Base-by-base conservation (phyloP, 2,888 invertebrate genomes). In the Abscondita cerata region DNA sequence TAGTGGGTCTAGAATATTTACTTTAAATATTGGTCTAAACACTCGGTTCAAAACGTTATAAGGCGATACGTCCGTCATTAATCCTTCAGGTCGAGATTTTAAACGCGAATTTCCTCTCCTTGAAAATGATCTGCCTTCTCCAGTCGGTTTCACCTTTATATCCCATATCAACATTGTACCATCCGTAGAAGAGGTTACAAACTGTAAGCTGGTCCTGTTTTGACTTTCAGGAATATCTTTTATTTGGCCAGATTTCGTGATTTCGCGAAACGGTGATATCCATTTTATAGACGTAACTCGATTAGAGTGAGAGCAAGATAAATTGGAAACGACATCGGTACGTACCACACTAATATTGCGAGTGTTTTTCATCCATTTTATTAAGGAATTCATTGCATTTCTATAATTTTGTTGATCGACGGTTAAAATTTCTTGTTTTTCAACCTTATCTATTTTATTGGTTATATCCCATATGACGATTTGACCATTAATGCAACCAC, bases 401-500 rank as follows among this genome's bases (percentile, higher is more conserved):
- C 85, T 82, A 76, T 90, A 88, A 68, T 83, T 87, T 70, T 85
- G 83, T 76, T 89, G 88, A 0, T 83, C 84, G 44, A 85, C 81
- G 15, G 88, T 88, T 12, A 89, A 73, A 9, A 87, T 83, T 74
- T 86, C 84, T 50, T 86, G 82, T 38, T 81, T 81, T 71, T 91
- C 90, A 1, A 88, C 83, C 20, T 40, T 16, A 82, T 65, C 84
- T 18, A 89, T 79, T 68, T 86, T 86, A 55, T 86, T 83, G 20
- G 84, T 84, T 59, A 90, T 80, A 75, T 90, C 89, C 91, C 91
- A 91, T 41, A 91, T 71, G 13, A 87, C 81, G 6, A 92, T 78
- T 83, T 90, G 87, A 1, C 92, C 92, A 75, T 89, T 92, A 1
- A 82, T 80, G 57, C 87, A 87, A 3, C 92, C 92, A 4, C 91